Evolutionary conservation across 2,113 vertebrate species (phyloP), one percentile per base, ranked within the genome.

Genomic region (Campylomormyrus numenius): DNA sequence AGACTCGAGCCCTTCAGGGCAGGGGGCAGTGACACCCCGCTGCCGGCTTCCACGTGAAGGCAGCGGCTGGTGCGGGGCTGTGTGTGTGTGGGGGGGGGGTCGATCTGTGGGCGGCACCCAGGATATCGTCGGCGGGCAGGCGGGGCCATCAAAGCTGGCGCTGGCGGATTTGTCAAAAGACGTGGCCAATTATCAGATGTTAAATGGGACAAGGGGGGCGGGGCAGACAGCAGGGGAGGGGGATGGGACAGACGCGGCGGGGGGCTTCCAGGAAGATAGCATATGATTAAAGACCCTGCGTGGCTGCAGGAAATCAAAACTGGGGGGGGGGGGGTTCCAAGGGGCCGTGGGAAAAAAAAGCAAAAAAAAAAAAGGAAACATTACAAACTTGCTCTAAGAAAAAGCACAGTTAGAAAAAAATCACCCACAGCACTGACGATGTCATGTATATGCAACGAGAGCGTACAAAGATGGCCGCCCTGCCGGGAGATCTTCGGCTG

Each of bases 111-210:
- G 58, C 24, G 58, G 58, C 24, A 62, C 58, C 58, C 66, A 74
- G 66, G 66, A 74, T 74, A 13, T 17, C 11, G 31, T 13, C 10
- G 5, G 31, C 11, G n/a, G 98, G 97, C n/a, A 70, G n/a, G 62
- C 62, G 66, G 98, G 97, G 97, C 98, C 98, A 99, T 99, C 97
- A 98, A 98, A 99, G 98, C 95, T 94, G 96, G 95, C 96, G 96
- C 96, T 97, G 97, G 96, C 98, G 98, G 13, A 98, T 99, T 98
- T 99, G 97, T 98, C 97, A 98, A 96, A 98, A 97, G 98, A 97
- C 98, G 98, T 97, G 98, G 97, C 95, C 97, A 98, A 98, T 99
- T 98, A 99, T 98, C 97, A 98, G 98, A 97, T 96, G 97, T 97
- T 97, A 97, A 94, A 93, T 94, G 92, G 35, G 88, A 88, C 42